These are phyloP conservation scores for Drosophila varians DNA, from an alignment of 1,140 invertebrate species.

Conservation along the genomic window DNA sequence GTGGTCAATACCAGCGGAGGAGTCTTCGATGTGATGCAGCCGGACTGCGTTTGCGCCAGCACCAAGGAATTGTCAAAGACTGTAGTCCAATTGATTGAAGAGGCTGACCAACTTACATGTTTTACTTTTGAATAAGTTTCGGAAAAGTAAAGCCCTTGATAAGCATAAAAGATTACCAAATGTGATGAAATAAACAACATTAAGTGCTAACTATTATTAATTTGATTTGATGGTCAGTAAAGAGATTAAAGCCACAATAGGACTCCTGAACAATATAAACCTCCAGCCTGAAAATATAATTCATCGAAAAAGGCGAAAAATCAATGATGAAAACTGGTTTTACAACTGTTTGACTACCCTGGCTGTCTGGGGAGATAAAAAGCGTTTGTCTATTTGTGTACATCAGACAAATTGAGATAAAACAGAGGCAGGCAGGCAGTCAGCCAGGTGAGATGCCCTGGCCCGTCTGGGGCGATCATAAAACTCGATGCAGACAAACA, in stretches of 20 bases:
- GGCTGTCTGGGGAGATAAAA: slow-evolving; percentile 35
- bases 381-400: slow-evolving; percentile 30
- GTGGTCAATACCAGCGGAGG: slow-evolving; percentile 87
- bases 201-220: too few species aligned
- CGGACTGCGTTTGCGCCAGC: slow-evolving; percentile 87
- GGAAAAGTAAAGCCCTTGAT: not conserved
- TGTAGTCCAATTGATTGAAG: slow-evolving; percentile 84
- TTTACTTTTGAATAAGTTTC: slow-evolving; percentile 40
- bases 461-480: slow-evolving; percentile 16
- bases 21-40: slow-evolving; percentile 87
- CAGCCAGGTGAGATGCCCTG: slow-evolving; percentile 35
- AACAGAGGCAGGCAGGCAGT: slow-evolving; percentile 15
- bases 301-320: not conserved
- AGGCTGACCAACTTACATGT: slow-evolving; percentile 73
- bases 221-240: too few species aligned
- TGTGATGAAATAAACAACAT: not conserved
- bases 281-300: slow-evolving; percentile 18
- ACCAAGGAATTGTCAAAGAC: slow-evolving; percentile 85
- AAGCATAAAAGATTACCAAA: not conserved
- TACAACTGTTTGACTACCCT: slow-evolving; percentile 37
- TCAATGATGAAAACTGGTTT: slow-evolving; percentile 40
- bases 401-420: slow-evolving; percentile 54
- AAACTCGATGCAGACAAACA: slow-evolving; percentile 38
- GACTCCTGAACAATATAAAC: slow-evolving; percentile 5
- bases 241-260: not conserved